Percentiles rank a stretch among this genome's conserved stretches.
Evolutionary conservation across 2,888 invertebrate species (phyloP).

Genomic region (Elmis aenea): DNA sequence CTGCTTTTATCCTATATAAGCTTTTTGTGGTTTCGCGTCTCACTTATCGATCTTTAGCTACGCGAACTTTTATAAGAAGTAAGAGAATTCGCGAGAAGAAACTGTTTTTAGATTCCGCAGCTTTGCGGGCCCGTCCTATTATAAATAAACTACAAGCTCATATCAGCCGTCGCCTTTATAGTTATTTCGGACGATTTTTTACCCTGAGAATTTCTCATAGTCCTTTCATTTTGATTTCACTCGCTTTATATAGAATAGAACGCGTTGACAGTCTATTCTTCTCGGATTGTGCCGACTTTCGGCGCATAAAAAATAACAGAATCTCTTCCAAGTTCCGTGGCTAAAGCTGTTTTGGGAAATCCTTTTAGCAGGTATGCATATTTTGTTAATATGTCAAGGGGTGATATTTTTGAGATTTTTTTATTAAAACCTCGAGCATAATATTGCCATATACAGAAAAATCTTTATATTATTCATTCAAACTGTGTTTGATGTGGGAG

Average conservation of each 20-base stretch:
- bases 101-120: slow-evolving; percentile 20
- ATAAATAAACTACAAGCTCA: slow-evolving; percentile 23
- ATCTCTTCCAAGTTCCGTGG: too few species aligned
- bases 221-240: slow-evolving; percentile 23
- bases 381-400: too few species aligned
- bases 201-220: slow-evolving; percentile 19
- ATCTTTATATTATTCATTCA: too few species aligned
- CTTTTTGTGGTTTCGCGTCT: slow-evolving; percentile 16
- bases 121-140: slow-evolving; percentile 18
- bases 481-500: too few species aligned
- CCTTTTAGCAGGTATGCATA: too few species aligned
- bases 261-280: slow-evolving; percentile 19
- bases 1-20: slow-evolving; percentile 15
- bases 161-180: slow-evolving; percentile 23
- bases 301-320: too few species aligned
- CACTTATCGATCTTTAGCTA: slow-evolving; percentile 16
- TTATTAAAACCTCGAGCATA: too few species aligned
- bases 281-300: slow-evolving; percentile 15
- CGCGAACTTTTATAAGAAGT: slow-evolving; percentile 17
- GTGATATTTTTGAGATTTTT: too few species aligned
- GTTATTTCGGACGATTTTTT: slow-evolving; percentile 24
- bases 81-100: slow-evolving; percentile 15
- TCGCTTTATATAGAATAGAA: slow-evolving; percentile 19
- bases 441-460: too few species aligned
- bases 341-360: too few species aligned